phyloP scores from a whole-genome alignment of 2,888 invertebrate species.

The Cinara cedri region DNA sequence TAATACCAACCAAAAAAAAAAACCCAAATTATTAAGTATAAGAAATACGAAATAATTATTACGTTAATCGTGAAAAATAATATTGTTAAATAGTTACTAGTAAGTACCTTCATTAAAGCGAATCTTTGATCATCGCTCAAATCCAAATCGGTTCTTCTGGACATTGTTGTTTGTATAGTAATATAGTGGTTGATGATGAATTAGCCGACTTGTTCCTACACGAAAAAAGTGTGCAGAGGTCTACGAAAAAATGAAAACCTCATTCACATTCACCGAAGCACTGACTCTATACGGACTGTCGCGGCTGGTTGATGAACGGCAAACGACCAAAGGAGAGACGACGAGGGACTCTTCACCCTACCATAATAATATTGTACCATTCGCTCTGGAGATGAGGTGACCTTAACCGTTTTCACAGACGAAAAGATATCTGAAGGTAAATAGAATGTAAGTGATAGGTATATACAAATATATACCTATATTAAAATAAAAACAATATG shows the following conservation, averaged over 20 bases:
- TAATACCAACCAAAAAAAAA: too few relatives aligned
- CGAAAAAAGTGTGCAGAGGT: not conserved
- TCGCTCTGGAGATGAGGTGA: not conserved
- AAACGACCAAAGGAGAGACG: not conserved
- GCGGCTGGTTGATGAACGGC: not conserved
- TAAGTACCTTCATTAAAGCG: constrained; percentile 76
- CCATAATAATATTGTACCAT: not conserved
- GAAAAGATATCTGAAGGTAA: too few relatives aligned
- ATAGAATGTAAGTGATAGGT: too few relatives aligned
- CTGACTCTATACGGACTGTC: constrained; percentile 23
- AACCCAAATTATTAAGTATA: too few relatives aligned
- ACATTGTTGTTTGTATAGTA: constrained; percentile 62
- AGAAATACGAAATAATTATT: too few relatives aligned
- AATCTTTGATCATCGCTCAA: constrained; percentile 78
- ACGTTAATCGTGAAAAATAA: too few relatives aligned
- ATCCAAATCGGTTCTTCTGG: constrained; percentile 63
- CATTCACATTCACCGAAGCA: constrained; percentile 17
- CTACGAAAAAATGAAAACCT: constrained; percentile 9
- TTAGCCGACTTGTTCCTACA: not conserved
- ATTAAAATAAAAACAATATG: too few relatives aligned
- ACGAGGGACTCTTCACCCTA: constrained; percentile 16
- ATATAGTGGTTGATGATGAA: constrained; percentile 62
- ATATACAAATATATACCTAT: too few relatives aligned
- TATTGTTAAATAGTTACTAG: too few relatives aligned
- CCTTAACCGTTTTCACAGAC: too few relatives aligned